Percentiles rank a stretch among this genome's conserved stretches.
These are phyloP conservation scores for Holothuria glaberrima DNA, from an alignment of 35 echinoderm and acorn worm genomes.

Conservation along the genomic window DNA sequence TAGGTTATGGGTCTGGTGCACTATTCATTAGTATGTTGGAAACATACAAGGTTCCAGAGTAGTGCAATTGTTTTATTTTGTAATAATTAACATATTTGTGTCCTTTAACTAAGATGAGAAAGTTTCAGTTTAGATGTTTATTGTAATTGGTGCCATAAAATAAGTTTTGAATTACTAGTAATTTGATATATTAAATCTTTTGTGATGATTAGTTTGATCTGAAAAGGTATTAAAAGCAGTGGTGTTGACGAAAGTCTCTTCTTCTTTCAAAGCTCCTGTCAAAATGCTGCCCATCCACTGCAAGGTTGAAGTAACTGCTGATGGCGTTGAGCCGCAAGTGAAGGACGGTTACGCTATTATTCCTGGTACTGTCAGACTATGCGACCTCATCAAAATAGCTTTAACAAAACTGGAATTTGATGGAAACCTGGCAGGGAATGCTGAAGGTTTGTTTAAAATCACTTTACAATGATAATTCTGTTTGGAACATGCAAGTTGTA, in stretches of 20 bases:
- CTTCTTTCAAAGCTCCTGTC: not conserved
- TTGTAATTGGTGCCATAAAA: slow-evolving; percentile 36
- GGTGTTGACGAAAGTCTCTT: not conserved
- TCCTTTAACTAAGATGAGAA: not conserved
- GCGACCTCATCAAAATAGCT: slow-evolving; percentile 34
- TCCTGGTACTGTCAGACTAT: slow-evolving; percentile 15
- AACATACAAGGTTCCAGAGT: too few species aligned
- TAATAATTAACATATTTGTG: too few species aligned
- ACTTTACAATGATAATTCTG: too few species aligned
- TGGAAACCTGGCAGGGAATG: not conserved
- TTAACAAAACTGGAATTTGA: slow-evolving; percentile 30
- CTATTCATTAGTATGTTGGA: too few species aligned
- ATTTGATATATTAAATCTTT: too few species aligned
- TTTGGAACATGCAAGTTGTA: too few species aligned
- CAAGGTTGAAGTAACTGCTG: not conserved
- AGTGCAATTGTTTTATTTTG: too few species aligned
- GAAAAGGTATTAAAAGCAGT: not conserved
- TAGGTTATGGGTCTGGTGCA: too few species aligned
- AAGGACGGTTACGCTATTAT: slow-evolving; percentile 55
- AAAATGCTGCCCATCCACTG: slow-evolving; percentile 56
- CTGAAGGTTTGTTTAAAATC: slow-evolving; percentile 18
- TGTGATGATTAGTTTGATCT: too few species aligned
- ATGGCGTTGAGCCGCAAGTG: not conserved
- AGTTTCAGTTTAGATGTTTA: slow-evolving; percentile 27
- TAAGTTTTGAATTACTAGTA: not conserved